Base-by-base conservation (phyloP, 2,888 invertebrate genomes). In the Octodonta nipae region DNA sequence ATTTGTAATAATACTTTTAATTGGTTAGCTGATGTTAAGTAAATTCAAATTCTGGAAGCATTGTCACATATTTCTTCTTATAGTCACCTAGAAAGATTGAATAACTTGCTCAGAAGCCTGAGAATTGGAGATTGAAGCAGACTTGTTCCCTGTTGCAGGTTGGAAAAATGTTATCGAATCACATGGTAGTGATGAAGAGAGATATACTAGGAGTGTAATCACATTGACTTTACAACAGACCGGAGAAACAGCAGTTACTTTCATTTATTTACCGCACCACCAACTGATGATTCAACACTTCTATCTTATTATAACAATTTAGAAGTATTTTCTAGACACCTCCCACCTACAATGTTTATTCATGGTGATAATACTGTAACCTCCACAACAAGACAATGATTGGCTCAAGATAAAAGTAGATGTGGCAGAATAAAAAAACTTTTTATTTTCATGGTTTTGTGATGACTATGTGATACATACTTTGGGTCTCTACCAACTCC, bases 361-460 rank as follows among this genome's bases (percentile, higher is more conserved):
- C 84, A 95, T 51, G 98, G 98, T 3, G 73, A 95, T 6, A 87
- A 82, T 52, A 84, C 91, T 0, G 98, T 98, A 26, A 96, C 93
- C 2, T 95, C 95, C 0, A 98, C 95, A 0, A 84, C 91, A n/a
- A n/a, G n/a, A n/a, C n/a, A n/a, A n/a, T n/a, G n/a, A n/a, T n/a
- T n/a, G n/a, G n/a, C n/a, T n/a, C n/a, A n/a, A n/a, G n/a, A n/a
- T n/a, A n/a, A n/a, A n/a, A n/a, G n/a, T n/a, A n/a, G n/a, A n/a
- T n/a, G n/a, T n/a, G n/a, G n/a, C n/a, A n/a, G n/a, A n/a, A n/a
- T n/a, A n/a, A n/a, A n/a, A n/a, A n/a, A n/a, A n/a, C n/a, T n/a
- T n/a, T n/a, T n/a, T n/a, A n/a, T n/a, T n/a, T n/a, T n/a, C n/a
- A n/a, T n/a, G n/a, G n/a, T n/a, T n/a, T n/a, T n/a, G n/a, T n/a